Conservation (phyloP, 2,888 invertebrate genomes). For the Lepidochrysops patricia region DNA sequence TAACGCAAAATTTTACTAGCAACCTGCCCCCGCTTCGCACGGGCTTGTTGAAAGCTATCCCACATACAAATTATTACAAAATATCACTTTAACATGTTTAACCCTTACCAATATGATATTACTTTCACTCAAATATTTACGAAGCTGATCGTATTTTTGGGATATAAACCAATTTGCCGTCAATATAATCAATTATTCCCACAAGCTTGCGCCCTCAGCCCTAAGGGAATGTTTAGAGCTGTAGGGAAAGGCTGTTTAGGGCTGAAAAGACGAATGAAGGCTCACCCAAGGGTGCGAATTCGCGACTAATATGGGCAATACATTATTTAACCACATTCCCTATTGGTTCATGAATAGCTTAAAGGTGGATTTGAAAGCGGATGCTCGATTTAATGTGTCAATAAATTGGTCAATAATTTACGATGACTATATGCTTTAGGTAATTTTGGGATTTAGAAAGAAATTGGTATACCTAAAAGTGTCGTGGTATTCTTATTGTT, state of each 20-base stretch:
- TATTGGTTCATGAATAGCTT: neutral
- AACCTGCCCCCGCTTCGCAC: too few relatives aligned
- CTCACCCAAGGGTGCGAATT: conserved; percentile 53
- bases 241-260: conserved; percentile 36
- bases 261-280: conserved; percentile 61
- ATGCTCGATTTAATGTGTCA: too few relatives aligned
- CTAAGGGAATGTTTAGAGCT: conserved; percentile 31
- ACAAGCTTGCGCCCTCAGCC: conserved; percentile 16
- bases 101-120: neutral
- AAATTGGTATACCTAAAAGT: too few relatives aligned
- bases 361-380: neutral
- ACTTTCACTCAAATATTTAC: conserved; percentile 9
- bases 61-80: too few relatives aligned
- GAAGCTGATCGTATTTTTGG: conserved; percentile 12
- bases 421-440: too few relatives aligned
- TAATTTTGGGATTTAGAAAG: too few relatives aligned
- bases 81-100: too few relatives aligned
- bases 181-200: conserved; percentile 14
- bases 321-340: conserved; percentile 41
- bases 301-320: conserved; percentile 70
- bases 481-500: too few relatives aligned
- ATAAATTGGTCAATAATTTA: too few relatives aligned
- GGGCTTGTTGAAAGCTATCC: too few relatives aligned
- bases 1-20: too few relatives aligned
- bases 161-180: conserved; percentile 13